Percentiles rank a stretch among this genome's conserved stretches.
phyloP scores from a whole-genome alignment of 2,113 vertebrate species.

The Notarius lentiginosus region DNA sequence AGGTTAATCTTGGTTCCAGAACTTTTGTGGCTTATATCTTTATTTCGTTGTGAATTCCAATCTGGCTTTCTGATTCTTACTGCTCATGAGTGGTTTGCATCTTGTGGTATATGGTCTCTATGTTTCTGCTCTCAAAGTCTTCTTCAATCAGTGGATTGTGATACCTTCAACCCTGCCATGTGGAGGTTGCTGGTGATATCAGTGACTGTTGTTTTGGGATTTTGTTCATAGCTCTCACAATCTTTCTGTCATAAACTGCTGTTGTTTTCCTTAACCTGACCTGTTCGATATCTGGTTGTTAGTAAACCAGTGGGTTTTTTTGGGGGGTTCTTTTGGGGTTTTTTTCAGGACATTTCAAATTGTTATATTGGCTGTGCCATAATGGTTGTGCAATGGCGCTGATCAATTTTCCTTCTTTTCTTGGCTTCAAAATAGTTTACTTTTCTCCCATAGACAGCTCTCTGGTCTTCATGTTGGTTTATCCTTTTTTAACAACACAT shows the following conservation, averaged over 20 bases:
- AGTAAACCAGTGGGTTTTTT: neutral
- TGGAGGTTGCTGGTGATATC: neutral
- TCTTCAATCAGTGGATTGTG: too few species aligned
- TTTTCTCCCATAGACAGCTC: neutral
- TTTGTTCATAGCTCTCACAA: neutral
- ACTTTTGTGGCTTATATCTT: too few species aligned
- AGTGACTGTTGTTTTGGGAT: neutral
- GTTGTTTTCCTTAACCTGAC: neutral
- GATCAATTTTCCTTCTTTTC: too few species aligned
- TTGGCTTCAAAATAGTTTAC: neutral
- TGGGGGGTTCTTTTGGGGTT: neutral
- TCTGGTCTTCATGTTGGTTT: neutral
- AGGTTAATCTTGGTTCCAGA: too few species aligned
- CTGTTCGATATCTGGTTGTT: neutral
- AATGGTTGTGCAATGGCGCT: neutral
- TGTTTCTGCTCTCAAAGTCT: too few species aligned
- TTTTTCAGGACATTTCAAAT: neutral
- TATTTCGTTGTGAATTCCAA: too few species aligned
- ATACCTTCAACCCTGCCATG: neutral
- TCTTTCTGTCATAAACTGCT: neutral
- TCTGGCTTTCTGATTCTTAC: too few species aligned
- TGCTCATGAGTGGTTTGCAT: neutral
- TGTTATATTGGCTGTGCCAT: neutral
- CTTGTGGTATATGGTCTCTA: neutral
- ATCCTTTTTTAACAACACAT: neutral